These are phyloP conservation scores for Bos indicus DNA, from an alignment of 2,113 vertebrate species.

Conservation along the genomic window DNA sequence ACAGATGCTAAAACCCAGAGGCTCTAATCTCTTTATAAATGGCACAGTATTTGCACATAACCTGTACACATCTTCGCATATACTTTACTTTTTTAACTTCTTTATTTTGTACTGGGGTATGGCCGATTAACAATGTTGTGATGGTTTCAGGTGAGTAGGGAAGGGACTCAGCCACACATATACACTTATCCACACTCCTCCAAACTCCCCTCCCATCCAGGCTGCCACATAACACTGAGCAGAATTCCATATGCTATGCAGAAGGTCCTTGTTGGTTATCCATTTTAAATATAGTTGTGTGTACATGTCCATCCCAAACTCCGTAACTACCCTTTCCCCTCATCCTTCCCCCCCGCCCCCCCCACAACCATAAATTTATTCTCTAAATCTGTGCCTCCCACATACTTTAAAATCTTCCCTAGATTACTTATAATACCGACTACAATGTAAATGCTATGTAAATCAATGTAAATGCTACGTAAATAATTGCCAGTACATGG, in stretches of 20 bases:
- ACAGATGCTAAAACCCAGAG: not conserved
- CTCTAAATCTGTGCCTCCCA: not conserved
- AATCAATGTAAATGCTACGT: not conserved
- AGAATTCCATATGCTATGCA: not conserved
- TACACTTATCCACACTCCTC: not conserved
- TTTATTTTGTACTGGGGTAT: not conserved
- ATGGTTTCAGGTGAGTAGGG: not conserved
- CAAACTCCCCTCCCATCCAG: not conserved
- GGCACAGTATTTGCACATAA: not conserved
- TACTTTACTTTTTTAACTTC: not conserved
- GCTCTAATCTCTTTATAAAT: not conserved
- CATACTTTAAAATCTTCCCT: not conserved
- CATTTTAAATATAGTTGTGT: not conserved
- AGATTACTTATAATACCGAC: not conserved
- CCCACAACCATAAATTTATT: not conserved
- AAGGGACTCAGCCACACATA: not conserved
- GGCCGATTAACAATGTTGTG: not conserved
- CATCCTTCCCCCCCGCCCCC: rapidly evolving
- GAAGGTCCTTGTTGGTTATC: not conserved
- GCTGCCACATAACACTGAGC: not conserved
- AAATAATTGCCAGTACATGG: not conserved
- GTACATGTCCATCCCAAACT: not conserved
- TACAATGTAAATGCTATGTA: not conserved
- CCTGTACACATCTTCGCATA: not conserved
- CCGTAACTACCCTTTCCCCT: not conserved